Base-by-base conservation (phyloP, 2,888 invertebrate genomes). In the Chesias legatella region DNA sequence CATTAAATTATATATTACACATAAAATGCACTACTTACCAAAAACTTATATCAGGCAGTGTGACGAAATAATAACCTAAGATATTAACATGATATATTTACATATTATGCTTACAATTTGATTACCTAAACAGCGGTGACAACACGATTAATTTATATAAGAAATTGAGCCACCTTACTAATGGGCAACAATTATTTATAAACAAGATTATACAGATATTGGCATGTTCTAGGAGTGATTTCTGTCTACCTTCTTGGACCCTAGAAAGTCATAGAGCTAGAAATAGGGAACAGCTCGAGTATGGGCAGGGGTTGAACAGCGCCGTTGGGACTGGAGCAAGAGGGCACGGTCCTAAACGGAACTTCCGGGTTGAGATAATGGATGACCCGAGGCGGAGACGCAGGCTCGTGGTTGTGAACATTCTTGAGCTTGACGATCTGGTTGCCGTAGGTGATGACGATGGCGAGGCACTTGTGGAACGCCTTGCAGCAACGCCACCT, bases 401-500 rank as follows among this genome's bases (percentile, higher is more conserved):
- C 20, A n/a, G 23, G 46, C 10, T 48, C 53, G 51, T 82, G 83
- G 38, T 82, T 83, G 43, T 83, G 83, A n/a, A 55, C 41, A 40
- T 82, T 67, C 24, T 75, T 84, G 1, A 82, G 70, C 40, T 83
- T 84, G 24, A 78, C 60, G 21, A 84, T 75, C 6, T 52, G 51
- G 42, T 69, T 65, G 6, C 65, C 73, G 8, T 61, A 51, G 0
- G 83, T 85, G 54, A 82, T 78, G 32, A 74, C 83, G 33, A 79
- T 83, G 9, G 84, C 84, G 0, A 71, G 61, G 46, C 84, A 84
- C 22, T 70, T 76, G 44, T 61, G 71, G 58, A 73, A 79, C 2
- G 77, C 70, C 46, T 73, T 79, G 56, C 73, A 74, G 57, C 84
- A 85, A 0, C 84, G 56, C 84, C 84, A 85, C 0, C 84, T 56